Conservation (phyloP, 2,888 invertebrate genomes). For the Drosophila histrio region DNA sequence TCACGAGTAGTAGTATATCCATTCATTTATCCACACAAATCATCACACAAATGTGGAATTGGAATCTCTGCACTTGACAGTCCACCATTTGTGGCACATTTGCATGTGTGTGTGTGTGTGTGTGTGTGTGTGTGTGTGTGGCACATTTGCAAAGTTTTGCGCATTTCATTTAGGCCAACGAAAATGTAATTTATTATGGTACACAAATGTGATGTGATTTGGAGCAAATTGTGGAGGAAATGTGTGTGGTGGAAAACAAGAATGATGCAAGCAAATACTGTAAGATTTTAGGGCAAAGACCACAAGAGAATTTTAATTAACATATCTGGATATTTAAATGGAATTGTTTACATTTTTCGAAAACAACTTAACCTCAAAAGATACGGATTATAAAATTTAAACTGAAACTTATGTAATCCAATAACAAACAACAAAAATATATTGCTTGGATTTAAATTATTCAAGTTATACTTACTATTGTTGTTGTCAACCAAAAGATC, state of each 20-base stretch:
- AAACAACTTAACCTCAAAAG: neutral
- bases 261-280: neutral
- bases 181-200: constrained; percentile 68
- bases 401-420: neutral
- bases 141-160: constrained; percentile 50
- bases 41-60: constrained; percentile 20
- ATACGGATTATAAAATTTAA: neutral
- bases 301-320: neutral
- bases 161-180: constrained; percentile 64
- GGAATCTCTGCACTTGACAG: constrained; percentile 37
- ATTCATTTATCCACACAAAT: constrained; percentile 14
- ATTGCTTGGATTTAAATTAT: constrained; percentile 1
- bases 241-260: neutral
- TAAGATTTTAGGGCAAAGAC: neutral
- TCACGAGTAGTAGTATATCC: constrained; percentile 6
- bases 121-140: neutral
- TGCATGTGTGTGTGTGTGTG: neutral
- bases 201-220: constrained; percentile 61
- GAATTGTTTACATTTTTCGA: neutral
- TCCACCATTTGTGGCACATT: constrained; percentile 25
- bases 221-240: constrained; percentile 13
- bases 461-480: neutral
- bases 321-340: neutral
- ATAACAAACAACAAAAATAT: neutral
- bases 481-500: neutral